Conservation (phyloP, 2,888 invertebrate species). For the Homarus gammarus region DNA sequence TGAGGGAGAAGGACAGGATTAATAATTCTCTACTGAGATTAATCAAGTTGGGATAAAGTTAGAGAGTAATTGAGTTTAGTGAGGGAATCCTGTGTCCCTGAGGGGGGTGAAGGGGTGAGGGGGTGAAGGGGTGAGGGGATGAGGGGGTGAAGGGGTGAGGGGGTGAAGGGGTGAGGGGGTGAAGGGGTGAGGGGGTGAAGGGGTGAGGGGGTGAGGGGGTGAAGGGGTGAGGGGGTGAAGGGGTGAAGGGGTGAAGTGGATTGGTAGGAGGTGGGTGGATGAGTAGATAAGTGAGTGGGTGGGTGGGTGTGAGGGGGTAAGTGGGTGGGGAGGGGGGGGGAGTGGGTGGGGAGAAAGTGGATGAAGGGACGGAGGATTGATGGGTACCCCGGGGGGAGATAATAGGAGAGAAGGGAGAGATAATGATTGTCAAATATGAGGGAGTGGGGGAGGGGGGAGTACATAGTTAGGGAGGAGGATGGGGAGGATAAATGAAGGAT, state of each 20-base stretch:
- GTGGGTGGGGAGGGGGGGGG: not conserved
- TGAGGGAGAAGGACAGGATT: slow-evolving; percentile 14
- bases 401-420: too few species aligned
- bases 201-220: not conserved
- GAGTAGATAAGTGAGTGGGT: not conserved
- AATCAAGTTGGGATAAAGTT: slow-evolving; percentile 52
- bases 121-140: too few species aligned
- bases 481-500: too few species aligned
- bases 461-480: too few species aligned
- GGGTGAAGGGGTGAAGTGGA: not conserved
- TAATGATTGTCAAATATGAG: too few species aligned
- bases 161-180: not conserved
- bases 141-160: too few species aligned
- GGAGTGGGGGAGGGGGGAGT: too few species aligned
- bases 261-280: not conserved
- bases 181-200: not conserved
- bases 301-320: too few species aligned
- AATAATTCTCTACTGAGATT: slow-evolving; percentile 43
- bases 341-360: not conserved
- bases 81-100: slow-evolving; percentile 31
- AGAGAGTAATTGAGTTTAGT: slow-evolving; percentile 46
- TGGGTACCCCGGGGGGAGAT: too few species aligned
- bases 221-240: not conserved
- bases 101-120: too few species aligned
- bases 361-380: not conserved